Conservation (phyloP, 2,888 invertebrate genomes). For the Icerya purchasi region DNA sequence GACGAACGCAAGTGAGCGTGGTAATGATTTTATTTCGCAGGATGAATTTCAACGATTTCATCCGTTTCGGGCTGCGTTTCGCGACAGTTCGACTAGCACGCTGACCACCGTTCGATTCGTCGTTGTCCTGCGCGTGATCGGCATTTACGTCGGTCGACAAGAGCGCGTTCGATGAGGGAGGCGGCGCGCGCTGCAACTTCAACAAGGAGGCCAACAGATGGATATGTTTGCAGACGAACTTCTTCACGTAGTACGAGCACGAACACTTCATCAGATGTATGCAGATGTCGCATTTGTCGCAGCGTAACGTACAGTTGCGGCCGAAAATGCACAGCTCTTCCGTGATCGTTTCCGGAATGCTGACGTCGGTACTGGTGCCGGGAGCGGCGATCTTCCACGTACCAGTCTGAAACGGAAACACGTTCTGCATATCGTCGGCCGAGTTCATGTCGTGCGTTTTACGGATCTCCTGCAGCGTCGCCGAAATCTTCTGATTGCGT, state of each 20-base stretch:
- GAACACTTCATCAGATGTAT: conserved; percentile 3
- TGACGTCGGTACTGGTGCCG: background rate
- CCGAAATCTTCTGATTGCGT: conserved; percentile 7
- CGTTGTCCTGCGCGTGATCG: no score
- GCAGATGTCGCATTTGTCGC: conserved; percentile 4
- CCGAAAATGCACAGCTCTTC: conserved; percentile 1
- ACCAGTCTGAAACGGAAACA: conserved; percentile 7
- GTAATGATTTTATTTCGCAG: no score
- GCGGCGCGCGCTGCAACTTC: background rate
- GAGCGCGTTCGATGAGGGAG: background rate
- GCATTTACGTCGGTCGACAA: background rate
- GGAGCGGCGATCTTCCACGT: conserved; percentile 4
- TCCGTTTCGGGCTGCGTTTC: background rate
- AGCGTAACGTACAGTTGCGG: conserved; percentile 7
- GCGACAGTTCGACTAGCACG: background rate
- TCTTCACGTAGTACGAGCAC: conserved; percentile 6
- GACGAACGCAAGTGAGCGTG: no score
- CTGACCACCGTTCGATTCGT: background rate
- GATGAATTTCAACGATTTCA: no score
- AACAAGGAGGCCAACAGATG: conserved; percentile 8
- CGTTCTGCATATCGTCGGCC: conserved; percentile 2
- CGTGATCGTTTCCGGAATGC: background rate
- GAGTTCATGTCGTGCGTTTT: conserved; percentile 2
- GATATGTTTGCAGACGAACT: conserved; percentile 4
- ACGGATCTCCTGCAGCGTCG: conserved; percentile 1